phyloP scores from a whole-genome alignment of 2,888 invertebrate species.

The Aethes cnicana region DNA sequence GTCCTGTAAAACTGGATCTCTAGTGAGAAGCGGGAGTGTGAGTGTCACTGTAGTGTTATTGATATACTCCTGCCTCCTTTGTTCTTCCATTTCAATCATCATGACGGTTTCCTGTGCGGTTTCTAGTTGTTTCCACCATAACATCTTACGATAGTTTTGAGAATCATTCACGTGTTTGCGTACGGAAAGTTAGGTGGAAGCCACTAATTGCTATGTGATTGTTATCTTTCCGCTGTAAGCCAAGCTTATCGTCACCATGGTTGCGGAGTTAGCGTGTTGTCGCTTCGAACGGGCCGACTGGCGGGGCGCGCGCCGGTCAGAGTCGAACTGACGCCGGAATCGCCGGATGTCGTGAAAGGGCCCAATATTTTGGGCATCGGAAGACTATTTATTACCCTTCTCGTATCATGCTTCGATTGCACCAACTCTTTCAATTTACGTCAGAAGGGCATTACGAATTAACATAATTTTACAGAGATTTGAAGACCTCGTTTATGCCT shows the following conservation, averaged over 20 bases:
- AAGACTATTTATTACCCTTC: conserved; percentile 60
- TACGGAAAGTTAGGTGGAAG: conserved; percentile 6
- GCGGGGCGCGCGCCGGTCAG: conserved; percentile 63
- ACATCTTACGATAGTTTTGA: conserved; percentile 54
- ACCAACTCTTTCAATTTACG: conserved; percentile 63
- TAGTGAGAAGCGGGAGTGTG: conserved; percentile 52
- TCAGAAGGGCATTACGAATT: conserved; percentile 23
- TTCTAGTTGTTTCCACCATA: conserved; percentile 79
- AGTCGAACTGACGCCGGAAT: conserved; percentile 70
- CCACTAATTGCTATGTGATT: conserved; percentile 43
- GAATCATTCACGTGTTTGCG: conserved; percentile 2
- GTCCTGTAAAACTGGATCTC: conserved; percentile 66
- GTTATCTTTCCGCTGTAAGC: conserved; percentile 44
- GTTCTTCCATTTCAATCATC: conserved; percentile 71
- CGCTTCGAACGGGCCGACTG: conserved; percentile 45
- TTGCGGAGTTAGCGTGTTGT: conserved; percentile 52
- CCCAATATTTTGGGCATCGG: conserved; percentile 61
- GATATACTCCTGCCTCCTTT: conserved; percentile 55
- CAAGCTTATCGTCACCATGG: conserved; percentile 64
- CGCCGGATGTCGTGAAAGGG: conserved; percentile 59
- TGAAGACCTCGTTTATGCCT: conserved; percentile 2
- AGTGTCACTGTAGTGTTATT: conserved; percentile 66
- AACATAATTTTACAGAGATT: conserved; percentile 21
- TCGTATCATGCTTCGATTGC: conserved; percentile 62
- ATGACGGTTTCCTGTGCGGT: conserved; percentile 62